A percentile compares a stretch with the other conserved stretches of the same genome.
Conservation (phyloP, 2,888 invertebrate species). For the Slavum lentiscoides region DNA sequence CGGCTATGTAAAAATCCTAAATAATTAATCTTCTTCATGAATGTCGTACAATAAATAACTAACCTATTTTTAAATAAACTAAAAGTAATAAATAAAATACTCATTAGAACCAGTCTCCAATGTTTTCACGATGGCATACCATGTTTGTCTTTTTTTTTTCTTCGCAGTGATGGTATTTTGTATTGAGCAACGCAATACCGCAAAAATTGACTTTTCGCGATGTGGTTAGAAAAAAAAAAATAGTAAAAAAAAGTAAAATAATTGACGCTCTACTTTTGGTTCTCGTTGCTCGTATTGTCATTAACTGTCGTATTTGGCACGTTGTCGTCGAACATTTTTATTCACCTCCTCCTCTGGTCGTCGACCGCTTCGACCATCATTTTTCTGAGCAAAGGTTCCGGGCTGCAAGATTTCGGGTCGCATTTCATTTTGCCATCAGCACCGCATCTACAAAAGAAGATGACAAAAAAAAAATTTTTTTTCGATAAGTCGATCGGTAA, state of each 20-base stretch:
- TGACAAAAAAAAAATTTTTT: too few relatives aligned
- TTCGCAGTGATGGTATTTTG: conserved; percentile 24
- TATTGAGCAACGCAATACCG: conserved; percentile 46
- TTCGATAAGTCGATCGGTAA: too few relatives aligned
- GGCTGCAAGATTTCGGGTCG: conserved; percentile 86
- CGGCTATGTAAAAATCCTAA: neutral
- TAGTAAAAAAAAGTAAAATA: conserved; percentile 17
- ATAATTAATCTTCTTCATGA: neutral
- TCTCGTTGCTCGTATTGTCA: conserved; percentile 46
- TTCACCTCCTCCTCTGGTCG: conserved; percentile 55
- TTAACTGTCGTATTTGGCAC: conserved; percentile 50
- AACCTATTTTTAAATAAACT: conserved; percentile 48
- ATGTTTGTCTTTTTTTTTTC: conserved; percentile 47
- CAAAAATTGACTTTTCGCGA: conserved; percentile 22
- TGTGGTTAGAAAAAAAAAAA: conserved; percentile 15
- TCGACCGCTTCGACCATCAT: conserved; percentile 77
- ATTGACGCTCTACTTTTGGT: conserved; percentile 45
- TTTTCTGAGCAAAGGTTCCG: conserved; percentile 86
- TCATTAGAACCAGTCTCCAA: conserved; percentile 54
- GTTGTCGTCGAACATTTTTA: conserved; percentile 15
- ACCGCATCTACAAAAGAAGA: conserved; percentile 72
- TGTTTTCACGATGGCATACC: conserved; percentile 53
- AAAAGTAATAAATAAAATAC: conserved; percentile 52
- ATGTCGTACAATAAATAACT: conserved; percentile 46
- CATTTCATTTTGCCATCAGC: conserved; percentile 93